Conservation (phyloP, 2,888 invertebrate genomes). For the Hyalella azteca region DNA sequence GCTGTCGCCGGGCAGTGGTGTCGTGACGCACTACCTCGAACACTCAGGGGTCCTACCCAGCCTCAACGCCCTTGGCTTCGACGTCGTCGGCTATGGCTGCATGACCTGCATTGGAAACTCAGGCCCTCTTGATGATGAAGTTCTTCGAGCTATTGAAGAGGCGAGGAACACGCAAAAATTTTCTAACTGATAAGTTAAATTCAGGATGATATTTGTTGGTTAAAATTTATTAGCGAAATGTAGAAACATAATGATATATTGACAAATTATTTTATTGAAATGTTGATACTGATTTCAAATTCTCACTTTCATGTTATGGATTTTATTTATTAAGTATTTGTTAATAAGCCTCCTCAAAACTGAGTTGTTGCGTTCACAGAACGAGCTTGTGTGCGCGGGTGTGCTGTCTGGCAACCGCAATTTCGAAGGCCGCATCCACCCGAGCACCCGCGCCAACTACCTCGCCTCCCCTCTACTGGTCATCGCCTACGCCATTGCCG, state of each 20-base stretch:
- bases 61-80: constrained; percentile 85
- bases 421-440: constrained; percentile 97
- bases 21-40: constrained; percentile 86
- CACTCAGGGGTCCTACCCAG: constrained; percentile 92
- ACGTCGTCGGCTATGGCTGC: constrained; percentile 97
- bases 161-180: constrained; percentile 65
- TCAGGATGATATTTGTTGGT: no score
- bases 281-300: no score
- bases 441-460: constrained; percentile 95
- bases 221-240: no score
- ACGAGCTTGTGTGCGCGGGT: constrained; percentile 91
- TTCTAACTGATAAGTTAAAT: no score
- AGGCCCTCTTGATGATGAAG: constrained; percentile 89
- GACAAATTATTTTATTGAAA: no score
- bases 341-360: neutral
- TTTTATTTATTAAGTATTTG: no score
- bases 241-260: no score
- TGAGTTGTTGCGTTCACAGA: constrained; percentile 66
- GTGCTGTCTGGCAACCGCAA: constrained; percentile 97
- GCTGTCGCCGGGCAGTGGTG: constrained; percentile 93
- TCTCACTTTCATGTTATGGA: no score
- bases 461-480: constrained; percentile 96
- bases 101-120: constrained; percentile 99
- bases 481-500: constrained; percentile 95
- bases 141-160: constrained; percentile 90